Percentiles rank a stretch among this genome's conserved stretches.
phyloP scores from a whole-genome alignment of 1,140 invertebrate species.

The Homalodisca vitripennis region DNA sequence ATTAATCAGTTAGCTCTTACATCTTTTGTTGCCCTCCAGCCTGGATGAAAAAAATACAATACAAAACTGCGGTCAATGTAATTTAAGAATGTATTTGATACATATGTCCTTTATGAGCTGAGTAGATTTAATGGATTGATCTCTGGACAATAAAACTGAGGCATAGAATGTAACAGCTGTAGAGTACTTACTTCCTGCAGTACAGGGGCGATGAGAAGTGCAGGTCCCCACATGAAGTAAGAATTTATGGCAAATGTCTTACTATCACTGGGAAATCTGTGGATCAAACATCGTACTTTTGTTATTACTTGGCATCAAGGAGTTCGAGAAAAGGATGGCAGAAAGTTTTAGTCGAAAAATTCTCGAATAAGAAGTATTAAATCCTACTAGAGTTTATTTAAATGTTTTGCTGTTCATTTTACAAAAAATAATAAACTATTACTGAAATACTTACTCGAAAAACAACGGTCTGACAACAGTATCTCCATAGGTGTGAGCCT shows the following conservation, averaged over 20 bases:
- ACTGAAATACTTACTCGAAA: slow-evolving; percentile 63
- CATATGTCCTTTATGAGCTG: no score
- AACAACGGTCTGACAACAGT: slow-evolving; percentile 78
- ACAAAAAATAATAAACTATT: not conserved
- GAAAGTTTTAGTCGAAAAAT: not conserved
- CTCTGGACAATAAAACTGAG: no score
- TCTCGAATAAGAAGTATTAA: not conserved
- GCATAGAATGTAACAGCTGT: no score
- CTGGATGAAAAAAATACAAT: no score
- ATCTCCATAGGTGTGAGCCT: slow-evolving; percentile 65
- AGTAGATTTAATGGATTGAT: no score
- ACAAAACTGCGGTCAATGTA: no score
- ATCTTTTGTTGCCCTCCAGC: no score
- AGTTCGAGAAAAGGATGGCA: slow-evolving; percentile 6
- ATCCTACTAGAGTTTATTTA: not conserved
- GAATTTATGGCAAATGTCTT: slow-evolving; percentile 69
- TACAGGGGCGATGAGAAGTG: slow-evolving; percentile 74
- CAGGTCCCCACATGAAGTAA: slow-evolving; percentile 78
- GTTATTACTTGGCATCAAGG: not conserved
- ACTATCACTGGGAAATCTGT: slow-evolving; percentile 64
- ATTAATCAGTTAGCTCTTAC: no score
- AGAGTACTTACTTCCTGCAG: slow-evolving; percentile 63
- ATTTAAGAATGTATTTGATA: no score
- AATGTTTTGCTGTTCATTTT: not conserved
- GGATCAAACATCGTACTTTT: slow-evolving; percentile 34